Evolutionary conservation across 2,113 vertebrate species (phyloP).

Genomic region (Centropristis striata): DNA sequence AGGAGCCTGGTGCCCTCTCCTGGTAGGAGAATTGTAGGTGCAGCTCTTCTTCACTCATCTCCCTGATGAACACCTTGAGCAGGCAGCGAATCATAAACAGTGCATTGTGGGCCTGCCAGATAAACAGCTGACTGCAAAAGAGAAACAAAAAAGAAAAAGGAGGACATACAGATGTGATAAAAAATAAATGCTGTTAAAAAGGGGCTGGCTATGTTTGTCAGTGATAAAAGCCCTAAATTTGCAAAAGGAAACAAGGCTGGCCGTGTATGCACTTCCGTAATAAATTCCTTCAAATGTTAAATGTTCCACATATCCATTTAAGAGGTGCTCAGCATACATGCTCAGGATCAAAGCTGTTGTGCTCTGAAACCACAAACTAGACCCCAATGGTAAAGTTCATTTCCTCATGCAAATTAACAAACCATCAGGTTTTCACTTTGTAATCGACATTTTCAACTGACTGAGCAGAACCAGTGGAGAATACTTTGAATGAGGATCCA

Average conservation of each 20-base stretch:
- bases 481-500: background rate
- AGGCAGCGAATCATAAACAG: constrained; percentile 97
- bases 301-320: background rate
- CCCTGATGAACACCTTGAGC: constrained; percentile 95
- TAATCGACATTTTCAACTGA: background rate
- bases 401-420: background rate
- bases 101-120: constrained; percentile 99
- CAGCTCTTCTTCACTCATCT: constrained; percentile 93
- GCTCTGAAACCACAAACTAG: background rate
- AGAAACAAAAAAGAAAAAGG: constrained; percentile 38
- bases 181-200: background rate
- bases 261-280: background rate
- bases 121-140: constrained; percentile 93
- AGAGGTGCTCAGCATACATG: background rate
- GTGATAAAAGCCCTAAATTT: background rate
- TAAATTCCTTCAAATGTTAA: background rate
- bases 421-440: background rate
- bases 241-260: constrained; percentile 1
- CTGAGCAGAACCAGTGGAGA: background rate
- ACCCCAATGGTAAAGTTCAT: background rate
- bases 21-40: constrained; percentile 94
- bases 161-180: background rate
- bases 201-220: background rate
- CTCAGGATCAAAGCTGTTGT: too few relatives aligned
- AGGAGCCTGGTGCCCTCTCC: constrained; percentile 89